These are phyloP conservation scores for Tachystola acroxantha DNA, from an alignment of 2,888 invertebrate species.

Conservation along the genomic window DNA sequence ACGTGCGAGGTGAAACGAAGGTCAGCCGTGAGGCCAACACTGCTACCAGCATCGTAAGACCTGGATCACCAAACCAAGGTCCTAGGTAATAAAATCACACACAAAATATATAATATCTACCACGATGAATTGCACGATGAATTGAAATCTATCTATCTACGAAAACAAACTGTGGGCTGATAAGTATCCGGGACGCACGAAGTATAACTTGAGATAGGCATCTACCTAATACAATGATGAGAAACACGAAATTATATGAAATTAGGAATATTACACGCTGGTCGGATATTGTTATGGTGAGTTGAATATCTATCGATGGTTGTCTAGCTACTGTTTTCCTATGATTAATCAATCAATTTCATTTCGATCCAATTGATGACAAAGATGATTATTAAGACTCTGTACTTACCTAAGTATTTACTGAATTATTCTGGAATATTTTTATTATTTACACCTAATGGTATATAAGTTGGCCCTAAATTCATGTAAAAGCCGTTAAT, in stretches of 20 bases:
- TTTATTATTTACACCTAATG: no score
- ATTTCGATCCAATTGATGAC: no score
- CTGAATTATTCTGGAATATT: no score
- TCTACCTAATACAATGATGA: not conserved
- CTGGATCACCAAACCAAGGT: not conserved
- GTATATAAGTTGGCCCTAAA: no score
- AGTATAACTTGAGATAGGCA: not conserved
- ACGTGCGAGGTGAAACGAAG: conserved; percentile 8
- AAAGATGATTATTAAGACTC: no score
- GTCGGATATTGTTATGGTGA: conserved; percentile 13
- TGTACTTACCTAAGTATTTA: no score
- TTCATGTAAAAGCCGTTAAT: no score
- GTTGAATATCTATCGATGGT: conserved; percentile 4
- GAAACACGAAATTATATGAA: conserved; percentile 1
- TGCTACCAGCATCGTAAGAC: not conserved
- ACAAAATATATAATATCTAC: not conserved
- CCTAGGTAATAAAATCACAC: conserved; percentile 2
- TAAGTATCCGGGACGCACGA: conserved; percentile 25
- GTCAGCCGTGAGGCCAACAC: conserved; percentile 2
- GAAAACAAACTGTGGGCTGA: conserved; percentile 34
- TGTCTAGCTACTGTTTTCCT: not conserved
- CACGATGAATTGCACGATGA: conserved; percentile 11
- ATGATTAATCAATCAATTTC: no score
- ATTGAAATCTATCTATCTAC: no score
- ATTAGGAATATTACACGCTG: conserved; percentile 14